A percentile compares a stretch with the other conserved stretches of the same genome.
Evolutionary conservation across 2,113 vertebrate genomes (phyloP).

Genomic region (Anguilla rostrata): DNA sequence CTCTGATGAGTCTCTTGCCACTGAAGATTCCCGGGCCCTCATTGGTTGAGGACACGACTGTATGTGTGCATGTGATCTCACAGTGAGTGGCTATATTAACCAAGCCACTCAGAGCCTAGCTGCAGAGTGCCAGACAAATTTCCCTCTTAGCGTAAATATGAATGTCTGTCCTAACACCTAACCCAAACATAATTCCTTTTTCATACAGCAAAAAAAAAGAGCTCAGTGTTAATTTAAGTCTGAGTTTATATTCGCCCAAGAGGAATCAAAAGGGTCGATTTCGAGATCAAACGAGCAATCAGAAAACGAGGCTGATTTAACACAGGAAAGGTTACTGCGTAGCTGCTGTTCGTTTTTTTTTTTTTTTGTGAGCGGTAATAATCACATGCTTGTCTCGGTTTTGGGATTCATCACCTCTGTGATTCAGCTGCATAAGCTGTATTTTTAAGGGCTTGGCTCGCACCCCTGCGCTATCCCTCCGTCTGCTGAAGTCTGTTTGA

Average conservation of each 20-base stretch:
- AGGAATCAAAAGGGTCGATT: too few species aligned
- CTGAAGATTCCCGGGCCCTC: too few species aligned
- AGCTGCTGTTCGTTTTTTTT: background rate
- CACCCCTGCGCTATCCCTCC: constrained; percentile 22
- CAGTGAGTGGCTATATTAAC: too few species aligned
- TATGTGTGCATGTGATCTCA: too few species aligned
- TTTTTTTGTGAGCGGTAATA: background rate
- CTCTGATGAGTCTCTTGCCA: too few species aligned
- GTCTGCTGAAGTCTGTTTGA: constrained; percentile 34
- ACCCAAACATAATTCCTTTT: background rate
- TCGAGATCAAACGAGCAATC: too few species aligned
- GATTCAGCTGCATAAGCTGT: background rate
- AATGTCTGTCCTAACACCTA: background rate
- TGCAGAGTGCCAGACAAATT: background rate
- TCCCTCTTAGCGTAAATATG: background rate
- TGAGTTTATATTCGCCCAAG: too few species aligned
- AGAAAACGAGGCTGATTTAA: too few species aligned
- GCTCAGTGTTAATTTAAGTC: too few species aligned
- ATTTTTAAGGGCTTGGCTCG: constrained; percentile 8
- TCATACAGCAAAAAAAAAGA: too few species aligned
- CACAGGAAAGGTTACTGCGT: background rate
- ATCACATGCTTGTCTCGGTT: background rate
- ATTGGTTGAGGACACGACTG: too few species aligned
- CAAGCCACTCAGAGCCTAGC: background rate
- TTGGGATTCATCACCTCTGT: background rate